Evolutionary conservation across 2,888 invertebrate species (phyloP), one percentile per base, ranked within the genome.

Genomic region (Synergus gifuensis): DNA sequence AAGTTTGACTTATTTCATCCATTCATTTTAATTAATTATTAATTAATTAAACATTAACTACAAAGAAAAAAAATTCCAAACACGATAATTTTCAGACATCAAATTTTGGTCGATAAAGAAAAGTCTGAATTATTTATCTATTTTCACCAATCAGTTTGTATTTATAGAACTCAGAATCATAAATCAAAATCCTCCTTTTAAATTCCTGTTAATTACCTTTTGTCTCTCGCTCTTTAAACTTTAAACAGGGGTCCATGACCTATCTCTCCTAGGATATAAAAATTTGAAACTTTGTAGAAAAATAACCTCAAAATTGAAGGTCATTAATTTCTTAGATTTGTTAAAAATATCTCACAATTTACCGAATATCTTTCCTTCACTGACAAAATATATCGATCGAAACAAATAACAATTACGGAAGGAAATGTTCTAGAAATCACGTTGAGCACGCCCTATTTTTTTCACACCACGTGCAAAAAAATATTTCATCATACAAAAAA

Each of bases 221-320:
- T 11, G 0, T 36, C 36, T 36, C 5, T 36, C 7, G 5, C 36
- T 7, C 9, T 28, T 2, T 9, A 54, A 54, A 2, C 9, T 28
- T 28, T 9, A 54, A 54, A 0, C 9, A n/a, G 18, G 8, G n/a
- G 28, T 28, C 28, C 28, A 28, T 28, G 28, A 3, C 3, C 28
- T 28, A 22, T 28, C 28, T 28, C 28, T 28, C 28, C 28, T 28
- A 3, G 3, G 0, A 2, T 28, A 28, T 3, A 28, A n/a, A n/a
- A 54, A 54, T 8, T 18, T n/a, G n/a, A n/a, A n/a, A n/a, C 54
- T 54, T 54, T 8, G 2, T n/a, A n/a, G 0, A 54, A n/a, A 54
- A 54, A n/a, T 54, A 54, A 54, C 54, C 54, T 54, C 54, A 54
- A 54, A 54, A 54, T 54, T 54, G n/a, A n/a, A 54, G n/a, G n/a